Conservation (phyloP, 1,140 invertebrate genomes). For the Teleopsis dalmanni region DNA sequence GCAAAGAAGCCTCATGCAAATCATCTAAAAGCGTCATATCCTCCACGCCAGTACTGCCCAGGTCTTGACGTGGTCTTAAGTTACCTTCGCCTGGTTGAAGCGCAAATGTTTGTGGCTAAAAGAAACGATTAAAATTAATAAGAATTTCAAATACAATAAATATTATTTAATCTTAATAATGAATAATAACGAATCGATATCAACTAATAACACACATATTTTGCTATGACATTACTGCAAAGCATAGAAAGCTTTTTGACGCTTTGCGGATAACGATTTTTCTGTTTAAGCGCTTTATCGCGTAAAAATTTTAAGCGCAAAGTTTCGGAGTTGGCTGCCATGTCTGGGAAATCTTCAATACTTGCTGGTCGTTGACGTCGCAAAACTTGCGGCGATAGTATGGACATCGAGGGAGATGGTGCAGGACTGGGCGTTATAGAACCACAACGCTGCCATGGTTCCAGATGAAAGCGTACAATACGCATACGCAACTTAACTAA, state of each 20-base stretch:
- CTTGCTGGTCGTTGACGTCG: slow-evolving; percentile 38
- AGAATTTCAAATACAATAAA: neutral
- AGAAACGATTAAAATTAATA: slow-evolving; percentile 25
- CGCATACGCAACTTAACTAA: slow-evolving; percentile 38
- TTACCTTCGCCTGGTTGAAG: slow-evolving; percentile 72
- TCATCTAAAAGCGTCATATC: slow-evolving; percentile 88
- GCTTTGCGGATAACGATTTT: slow-evolving; percentile 39
- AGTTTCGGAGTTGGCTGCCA: neutral
- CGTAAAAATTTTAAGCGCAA: slow-evolving; percentile 7
- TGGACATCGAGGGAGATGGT: slow-evolving; percentile 32
- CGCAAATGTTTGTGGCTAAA: slow-evolving; percentile 79
- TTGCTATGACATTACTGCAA: slow-evolving; percentile 40
- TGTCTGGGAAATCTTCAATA: slow-evolving; percentile 27
- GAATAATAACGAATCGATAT: neutral
- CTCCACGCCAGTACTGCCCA: slow-evolving; percentile 78
- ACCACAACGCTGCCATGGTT: slow-evolving; percentile 41
- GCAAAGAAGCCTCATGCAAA: slow-evolving; percentile 80
- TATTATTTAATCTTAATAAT: neutral
- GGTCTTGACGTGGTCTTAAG: slow-evolving; percentile 72
- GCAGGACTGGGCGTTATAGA: slow-evolving; percentile 36
- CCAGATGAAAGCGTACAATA: slow-evolving; percentile 42
- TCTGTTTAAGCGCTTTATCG: slow-evolving; percentile 25
- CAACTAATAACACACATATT: slow-evolving; percentile 25
- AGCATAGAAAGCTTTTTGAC: slow-evolving; percentile 39
- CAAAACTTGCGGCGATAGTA: slow-evolving; percentile 37